phyloP scores from a whole-genome alignment of 1,140 invertebrate species.

The Ylistrum balloti region DNA sequence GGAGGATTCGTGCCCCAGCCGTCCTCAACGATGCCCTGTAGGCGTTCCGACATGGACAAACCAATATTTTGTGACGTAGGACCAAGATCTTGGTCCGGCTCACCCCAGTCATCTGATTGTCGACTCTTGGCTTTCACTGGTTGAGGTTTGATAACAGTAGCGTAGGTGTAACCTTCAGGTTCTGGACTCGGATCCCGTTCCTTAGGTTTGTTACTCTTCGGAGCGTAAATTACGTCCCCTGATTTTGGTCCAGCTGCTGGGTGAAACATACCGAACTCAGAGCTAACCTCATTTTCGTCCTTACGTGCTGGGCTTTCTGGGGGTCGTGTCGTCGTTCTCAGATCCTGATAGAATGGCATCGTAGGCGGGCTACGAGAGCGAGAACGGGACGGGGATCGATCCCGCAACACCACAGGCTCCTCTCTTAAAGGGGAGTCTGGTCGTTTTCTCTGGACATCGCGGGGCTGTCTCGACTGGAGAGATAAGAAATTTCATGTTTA shows the following conservation, averaged over 20 bases:
- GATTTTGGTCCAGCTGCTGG: background rate
- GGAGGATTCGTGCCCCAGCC: background rate
- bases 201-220: background rate
- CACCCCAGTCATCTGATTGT: background rate
- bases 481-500: too few relatives aligned
- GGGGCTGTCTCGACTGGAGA: background rate
- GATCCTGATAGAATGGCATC: background rate
- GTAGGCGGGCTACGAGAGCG: background rate
- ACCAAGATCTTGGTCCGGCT: slow-evolving; percentile 1
- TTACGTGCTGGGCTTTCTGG: background rate
- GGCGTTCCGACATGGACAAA: background rate
- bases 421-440: background rate
- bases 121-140: background rate
- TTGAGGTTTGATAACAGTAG: background rate
- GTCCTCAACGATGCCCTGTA: background rate
- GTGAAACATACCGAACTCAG: background rate
- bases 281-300: background rate
- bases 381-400: background rate
- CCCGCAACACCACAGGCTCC: background rate
- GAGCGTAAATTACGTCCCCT: background rate
- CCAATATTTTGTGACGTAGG: background rate
- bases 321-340: background rate
- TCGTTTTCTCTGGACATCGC: background rate
- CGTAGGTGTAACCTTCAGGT: background rate
- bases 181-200: background rate